Evolutionary conservation across 2,888 invertebrate species (phyloP).

Genomic region (Mantis religiosa): DNA sequence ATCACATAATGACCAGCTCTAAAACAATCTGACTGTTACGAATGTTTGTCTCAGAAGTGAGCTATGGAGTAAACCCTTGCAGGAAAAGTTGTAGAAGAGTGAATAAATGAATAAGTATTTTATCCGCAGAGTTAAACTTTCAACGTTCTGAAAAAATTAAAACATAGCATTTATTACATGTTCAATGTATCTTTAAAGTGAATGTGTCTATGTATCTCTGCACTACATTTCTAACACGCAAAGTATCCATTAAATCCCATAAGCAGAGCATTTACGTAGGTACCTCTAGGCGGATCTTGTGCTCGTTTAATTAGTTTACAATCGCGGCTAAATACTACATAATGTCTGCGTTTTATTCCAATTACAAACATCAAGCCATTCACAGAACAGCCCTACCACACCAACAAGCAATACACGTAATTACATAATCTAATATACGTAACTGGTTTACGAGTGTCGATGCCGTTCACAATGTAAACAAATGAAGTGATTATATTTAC

Average conservation of each 20-base stretch:
- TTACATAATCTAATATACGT: neutral
- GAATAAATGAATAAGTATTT: too few species aligned
- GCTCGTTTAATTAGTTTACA: neutral
- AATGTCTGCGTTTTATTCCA: neutral
- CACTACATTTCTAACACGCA: too few species aligned
- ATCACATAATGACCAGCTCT: too few species aligned
- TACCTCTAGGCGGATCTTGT: neutral
- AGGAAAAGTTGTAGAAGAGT: too few species aligned
- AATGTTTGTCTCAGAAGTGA: too few species aligned
- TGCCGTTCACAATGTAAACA: neutral
- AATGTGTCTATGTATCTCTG: too few species aligned
- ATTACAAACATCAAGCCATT: neutral
- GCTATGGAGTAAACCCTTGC: too few species aligned
- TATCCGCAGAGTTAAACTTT: too few species aligned
- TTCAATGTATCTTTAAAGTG: too few species aligned
- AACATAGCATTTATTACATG: too few species aligned
- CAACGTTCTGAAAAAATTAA: too few species aligned
- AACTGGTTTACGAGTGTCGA: neutral
- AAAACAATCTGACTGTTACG: too few species aligned
- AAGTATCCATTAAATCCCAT: neutral
- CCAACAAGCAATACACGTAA: neutral
- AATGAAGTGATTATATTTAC: neutral
- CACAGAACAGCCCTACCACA: neutral
- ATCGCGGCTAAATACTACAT: neutral
- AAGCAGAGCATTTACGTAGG: neutral